Evolutionary conservation across 2,888 invertebrate species (phyloP), one percentile per base, ranked within the genome.

Genomic region (Dioctria rufipes): DNA sequence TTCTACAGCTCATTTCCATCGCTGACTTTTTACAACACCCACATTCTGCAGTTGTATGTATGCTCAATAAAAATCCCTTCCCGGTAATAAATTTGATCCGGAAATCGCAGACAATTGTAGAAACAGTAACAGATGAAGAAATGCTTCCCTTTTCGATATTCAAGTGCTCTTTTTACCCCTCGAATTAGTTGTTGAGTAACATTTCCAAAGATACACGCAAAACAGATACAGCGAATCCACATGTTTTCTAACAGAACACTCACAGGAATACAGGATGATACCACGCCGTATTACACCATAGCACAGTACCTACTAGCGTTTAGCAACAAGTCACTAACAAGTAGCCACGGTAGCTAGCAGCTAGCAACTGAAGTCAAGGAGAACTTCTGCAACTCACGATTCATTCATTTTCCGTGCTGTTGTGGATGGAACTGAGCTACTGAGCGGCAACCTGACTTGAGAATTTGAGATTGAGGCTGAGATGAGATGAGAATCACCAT

Each of bases 271-370:
- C 5, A 46, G 5, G 42, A 6, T 9, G 5, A 9, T 25, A 25
- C 25, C 25, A 25, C 25, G 25, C 25, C 25, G 25, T 25, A 25
- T 25, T 25, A 25, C 43, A 5, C 67, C 67, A 13, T 0, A 67
- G 8, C 8, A 43, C 3, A 25, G 8, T n/a, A 58, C 40, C 58
- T 25, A 25, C 25, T 25, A 25, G 25, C 25, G 25, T 25, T 25
- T 2, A 73, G 73, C 73, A 73, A 73, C 73, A 73, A 73, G 73
- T 73, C 73, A 58, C 73, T 51, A 51, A 58, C 73, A 73, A 73
- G 25, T 25, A 25, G 25, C 25, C 25, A 25, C 25, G 25, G 25
- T 25, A 25, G 25, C 73, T 73, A 13, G 73, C 73, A 25, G 42
- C 25, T 25, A 25, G 25, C 25, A 25, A 13, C 54, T 58, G 13